Conservation (phyloP, 2,888 invertebrate genomes). For the Cristatella mucedo region DNA sequence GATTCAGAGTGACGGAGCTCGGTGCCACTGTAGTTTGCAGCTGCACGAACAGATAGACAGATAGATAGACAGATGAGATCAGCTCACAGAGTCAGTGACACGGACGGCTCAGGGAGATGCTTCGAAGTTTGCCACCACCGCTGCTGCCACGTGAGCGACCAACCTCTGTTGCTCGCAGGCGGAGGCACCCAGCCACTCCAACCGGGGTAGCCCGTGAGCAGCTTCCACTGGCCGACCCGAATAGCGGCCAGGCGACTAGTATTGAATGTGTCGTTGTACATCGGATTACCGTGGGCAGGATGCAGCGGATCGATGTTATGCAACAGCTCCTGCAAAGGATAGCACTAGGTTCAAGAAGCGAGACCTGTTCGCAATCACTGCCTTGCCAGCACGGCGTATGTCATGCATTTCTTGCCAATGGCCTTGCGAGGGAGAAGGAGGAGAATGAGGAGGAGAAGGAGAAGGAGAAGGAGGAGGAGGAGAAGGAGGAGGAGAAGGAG, state of each 20-base stretch:
- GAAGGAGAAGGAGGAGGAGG: conserved; percentile 4
- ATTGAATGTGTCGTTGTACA: conserved; percentile 21
- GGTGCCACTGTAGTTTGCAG: too few species aligned
- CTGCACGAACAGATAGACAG: too few species aligned
- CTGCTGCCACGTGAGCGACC: background rate
- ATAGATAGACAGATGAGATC: too few species aligned
- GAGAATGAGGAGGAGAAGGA: too few species aligned
- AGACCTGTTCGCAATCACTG: too few species aligned
- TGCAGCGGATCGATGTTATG: conserved; percentile 64
- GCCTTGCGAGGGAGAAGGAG: too few species aligned
- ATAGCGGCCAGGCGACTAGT: conserved; percentile 25
- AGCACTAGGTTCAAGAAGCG: too few species aligned
- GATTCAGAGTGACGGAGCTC: too few species aligned
- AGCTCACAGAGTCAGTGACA: too few species aligned
- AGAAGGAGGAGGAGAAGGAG: background rate
- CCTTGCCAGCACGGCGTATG: too few species aligned
- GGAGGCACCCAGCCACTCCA: conserved; percentile 1
- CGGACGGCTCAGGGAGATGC: too few species aligned
- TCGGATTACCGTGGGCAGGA: conserved; percentile 14
- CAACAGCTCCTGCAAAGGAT: conserved; percentile 42
- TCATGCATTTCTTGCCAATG: too few species aligned
- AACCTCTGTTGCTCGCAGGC: conserved; percentile 5
- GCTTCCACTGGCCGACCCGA: conserved; percentile 26
- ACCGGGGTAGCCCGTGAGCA: conserved; percentile 33
- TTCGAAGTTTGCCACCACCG: background rate